Evolutionary conservation across 1,140 invertebrate species (phyloP), one percentile per base, ranked within the genome.

Genomic region (Venustaconcha ellipsiformis): DNA sequence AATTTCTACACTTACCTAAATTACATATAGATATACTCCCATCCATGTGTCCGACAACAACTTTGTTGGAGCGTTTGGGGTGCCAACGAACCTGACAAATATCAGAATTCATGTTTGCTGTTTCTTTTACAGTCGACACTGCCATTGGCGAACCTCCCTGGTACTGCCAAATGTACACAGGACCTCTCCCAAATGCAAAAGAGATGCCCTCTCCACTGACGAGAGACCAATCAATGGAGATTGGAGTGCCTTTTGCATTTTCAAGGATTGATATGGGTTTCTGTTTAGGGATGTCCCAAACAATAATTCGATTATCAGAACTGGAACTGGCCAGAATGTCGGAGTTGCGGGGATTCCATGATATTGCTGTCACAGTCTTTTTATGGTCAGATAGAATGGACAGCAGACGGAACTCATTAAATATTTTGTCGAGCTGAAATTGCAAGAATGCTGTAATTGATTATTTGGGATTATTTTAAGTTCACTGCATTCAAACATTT

Each of bases 371-470:
- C 48, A 92, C 91, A 18, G 89, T 90, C 75, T 91, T 91, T 67
- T 89, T 91, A 82, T 91, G 90, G 70, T 91, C 90, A 14, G 91
- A 89, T 82, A 91, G 86, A 72, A 92, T 91, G 63, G 90, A 91
- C 37, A 88, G 80, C 62, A 92, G 76, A 37, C 86, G 81, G 80
- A 90, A 91, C 70, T 90, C 87, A 78, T 87, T 87, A 72, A 83
- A 85, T 30, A 72, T 81, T 30, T 72, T 78, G 73, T 89, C 88
- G 63, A 86, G 60, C 88, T 89, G 83, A 62, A 84, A 84, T 15
- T 74, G 56, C 65, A 14, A 66, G 59, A n/a, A 23, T 11, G 11
- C 59, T 23, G 23, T n/a, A 62, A 8, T n/a, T 62, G 59, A 62
- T 62, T 62, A 62, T 18, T 6, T n/a, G 23, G 18, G 23, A n/a